These are phyloP conservation scores for Boulengeromyrus knoepffleri DNA, from an alignment of 2,113 vertebrate genomes.

Conservation along the genomic window DNA sequence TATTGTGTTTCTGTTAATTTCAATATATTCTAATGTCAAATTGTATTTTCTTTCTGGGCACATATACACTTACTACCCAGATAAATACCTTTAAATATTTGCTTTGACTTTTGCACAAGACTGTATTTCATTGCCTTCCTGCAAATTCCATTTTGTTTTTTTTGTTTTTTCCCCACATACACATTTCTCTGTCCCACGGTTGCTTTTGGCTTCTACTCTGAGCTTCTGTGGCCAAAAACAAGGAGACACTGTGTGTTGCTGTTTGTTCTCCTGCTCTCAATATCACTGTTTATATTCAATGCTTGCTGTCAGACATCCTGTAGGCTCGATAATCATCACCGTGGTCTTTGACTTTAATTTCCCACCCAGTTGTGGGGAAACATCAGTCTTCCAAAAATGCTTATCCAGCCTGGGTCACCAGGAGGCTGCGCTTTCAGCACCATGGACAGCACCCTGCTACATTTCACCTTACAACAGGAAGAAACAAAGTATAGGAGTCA, in stretches of 20 bases:
- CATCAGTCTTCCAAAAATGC: background rate
- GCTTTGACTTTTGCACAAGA: background rate
- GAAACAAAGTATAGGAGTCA: background rate
- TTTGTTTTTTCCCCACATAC: background rate
- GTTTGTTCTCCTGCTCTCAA: background rate
- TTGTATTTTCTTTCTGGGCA: background rate
- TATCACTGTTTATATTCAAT: background rate
- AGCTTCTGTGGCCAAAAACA: background rate
- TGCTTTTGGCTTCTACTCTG: background rate
- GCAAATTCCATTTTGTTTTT: background rate
- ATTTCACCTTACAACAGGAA: background rate
- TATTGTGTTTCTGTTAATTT: background rate
- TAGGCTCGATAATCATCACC: background rate
- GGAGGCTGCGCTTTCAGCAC: background rate
- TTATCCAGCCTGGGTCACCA: background rate
- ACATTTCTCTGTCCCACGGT: background rate
- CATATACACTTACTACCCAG: background rate
- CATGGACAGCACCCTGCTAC: background rate
- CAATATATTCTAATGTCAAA: background rate
- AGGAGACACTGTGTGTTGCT: background rate
- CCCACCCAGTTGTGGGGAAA: background rate
- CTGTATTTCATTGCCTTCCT: background rate
- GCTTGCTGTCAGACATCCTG: background rate
- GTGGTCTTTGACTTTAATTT: background rate
- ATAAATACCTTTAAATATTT: background rate